Base-by-base conservation (phyloP, 2,888 invertebrate species). In the Yponomeuta plumbellus region DNA sequence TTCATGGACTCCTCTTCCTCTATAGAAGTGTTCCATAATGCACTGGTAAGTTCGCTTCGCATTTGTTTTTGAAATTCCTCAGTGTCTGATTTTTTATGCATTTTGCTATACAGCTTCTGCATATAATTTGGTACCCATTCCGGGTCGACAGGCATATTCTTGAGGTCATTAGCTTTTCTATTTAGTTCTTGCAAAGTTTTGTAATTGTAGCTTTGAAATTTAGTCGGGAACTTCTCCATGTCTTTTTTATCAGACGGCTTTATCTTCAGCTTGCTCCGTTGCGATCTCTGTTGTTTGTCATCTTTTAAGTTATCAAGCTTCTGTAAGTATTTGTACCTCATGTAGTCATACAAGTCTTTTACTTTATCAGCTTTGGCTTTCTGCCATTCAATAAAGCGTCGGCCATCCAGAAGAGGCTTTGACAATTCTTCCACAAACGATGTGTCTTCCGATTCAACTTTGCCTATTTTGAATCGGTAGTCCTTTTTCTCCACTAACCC, bases 371-470 rank as follows among this genome's bases (percentile, higher is more conserved):
- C 76, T 76, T 92, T 92, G 69, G 89, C 87, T 73, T 83, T 90
- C 74, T 93, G 92, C 94, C 93, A 94, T 68, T 92, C 88, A 59
- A 93, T 87, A 62, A 92, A 88, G 69, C 91, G 88, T 69, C 83
- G 83, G 69, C 91, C 90, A 68, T 87, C 84, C 0, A 88, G 69
- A 67, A 93, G 75, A 4, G 91, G 90, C 63, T 77, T 84, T 0
- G 92, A 86, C 1, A 90, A 79, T 66, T 88, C 80, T 62, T 92
- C 88, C 2, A 85, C 80, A 69, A 84, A 76, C 59, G 83, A 79
- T 62, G 82, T 80, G 65, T 78, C 72, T 68, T 82, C 76, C 69
- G 85, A 83, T 56, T 80, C 71, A 20, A 87, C 80, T 73, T 75
- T 79, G 44, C 81, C 76, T 44, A 90, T 79, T 69, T 77, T 81